Evolutionary conservation across 2,797 vertebrate genomes (phyloP).

Genomic region (Gallinago solitaria): DNA sequence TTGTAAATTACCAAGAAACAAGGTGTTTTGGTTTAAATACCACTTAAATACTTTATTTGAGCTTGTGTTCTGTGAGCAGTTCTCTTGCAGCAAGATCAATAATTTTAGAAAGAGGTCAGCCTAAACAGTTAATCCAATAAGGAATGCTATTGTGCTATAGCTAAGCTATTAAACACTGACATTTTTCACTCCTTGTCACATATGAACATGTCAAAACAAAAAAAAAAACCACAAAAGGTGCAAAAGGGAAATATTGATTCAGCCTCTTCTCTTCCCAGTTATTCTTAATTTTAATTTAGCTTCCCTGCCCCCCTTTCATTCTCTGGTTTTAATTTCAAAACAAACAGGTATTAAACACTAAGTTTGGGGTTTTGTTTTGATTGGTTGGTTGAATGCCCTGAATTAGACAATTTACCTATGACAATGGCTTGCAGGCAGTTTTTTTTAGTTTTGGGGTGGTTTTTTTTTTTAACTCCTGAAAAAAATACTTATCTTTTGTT

Average conservation of each 20-base stretch:
- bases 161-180: not conserved
- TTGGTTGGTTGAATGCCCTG: not conserved
- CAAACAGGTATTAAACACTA: not conserved
- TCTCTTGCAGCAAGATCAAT: not conserved
- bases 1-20: not conserved
- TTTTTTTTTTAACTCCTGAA: not conserved
- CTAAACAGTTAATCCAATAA: not conserved
- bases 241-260: not conserved
- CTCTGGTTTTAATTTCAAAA: not conserved
- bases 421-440: not conserved
- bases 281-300: not conserved
- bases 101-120: not conserved
- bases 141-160: not conserved
- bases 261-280: not conserved
- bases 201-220: not conserved
- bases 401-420: not conserved
- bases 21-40: not conserved
- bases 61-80: not conserved
- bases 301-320: accelerated
- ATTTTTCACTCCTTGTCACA: not conserved
- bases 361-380: not conserved
- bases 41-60: not conserved
- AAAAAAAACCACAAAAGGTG: not conserved
- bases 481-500: not conserved
- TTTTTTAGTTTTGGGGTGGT: not conserved